Conservation (phyloP, 2,113 vertebrate species). For the Pagrus major region DNA sequence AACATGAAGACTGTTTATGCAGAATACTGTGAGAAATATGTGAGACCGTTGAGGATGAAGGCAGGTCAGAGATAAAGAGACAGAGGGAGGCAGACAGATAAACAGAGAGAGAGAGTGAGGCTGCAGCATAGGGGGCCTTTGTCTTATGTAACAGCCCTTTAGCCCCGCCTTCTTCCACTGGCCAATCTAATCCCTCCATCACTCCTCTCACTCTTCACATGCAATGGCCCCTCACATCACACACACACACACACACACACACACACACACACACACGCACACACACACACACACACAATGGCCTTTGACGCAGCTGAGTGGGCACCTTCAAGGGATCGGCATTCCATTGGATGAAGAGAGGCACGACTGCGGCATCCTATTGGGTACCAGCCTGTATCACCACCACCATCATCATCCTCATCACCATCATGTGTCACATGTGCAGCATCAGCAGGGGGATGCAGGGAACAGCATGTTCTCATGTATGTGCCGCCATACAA, state of each 20-base stretch:
- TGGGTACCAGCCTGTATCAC: constrained; percentile 42
- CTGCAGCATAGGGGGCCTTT: neutral
- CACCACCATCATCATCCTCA: constrained; percentile 20
- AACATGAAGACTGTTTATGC: neutral
- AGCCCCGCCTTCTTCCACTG: constrained; percentile 30
- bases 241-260: neutral
- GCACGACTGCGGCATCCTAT: constrained; percentile 45
- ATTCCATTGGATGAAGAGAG: constrained; percentile 66
- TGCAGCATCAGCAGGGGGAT: constrained; percentile 34
- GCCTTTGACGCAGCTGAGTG: neutral
- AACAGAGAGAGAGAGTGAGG: neutral
- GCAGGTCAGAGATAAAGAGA: neutral
- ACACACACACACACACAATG: constrained; percentile 13
- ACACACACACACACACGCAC: neutral
- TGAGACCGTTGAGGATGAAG: neutral
- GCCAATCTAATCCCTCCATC: constrained; percentile 31
- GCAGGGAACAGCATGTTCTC: constrained; percentile 31
- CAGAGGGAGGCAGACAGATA: neutral
- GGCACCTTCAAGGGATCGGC: constrained; percentile 26
- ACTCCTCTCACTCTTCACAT: constrained; percentile 14
- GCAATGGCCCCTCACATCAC: constrained; percentile 11
- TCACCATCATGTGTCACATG: constrained; percentile 25
- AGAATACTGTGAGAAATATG: neutral
- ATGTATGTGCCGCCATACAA: neutral
- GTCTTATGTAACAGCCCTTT: constrained; percentile 45